phyloP scores from a whole-genome alignment of 2,888 invertebrate species.

The Rosalia funebris region DNA sequence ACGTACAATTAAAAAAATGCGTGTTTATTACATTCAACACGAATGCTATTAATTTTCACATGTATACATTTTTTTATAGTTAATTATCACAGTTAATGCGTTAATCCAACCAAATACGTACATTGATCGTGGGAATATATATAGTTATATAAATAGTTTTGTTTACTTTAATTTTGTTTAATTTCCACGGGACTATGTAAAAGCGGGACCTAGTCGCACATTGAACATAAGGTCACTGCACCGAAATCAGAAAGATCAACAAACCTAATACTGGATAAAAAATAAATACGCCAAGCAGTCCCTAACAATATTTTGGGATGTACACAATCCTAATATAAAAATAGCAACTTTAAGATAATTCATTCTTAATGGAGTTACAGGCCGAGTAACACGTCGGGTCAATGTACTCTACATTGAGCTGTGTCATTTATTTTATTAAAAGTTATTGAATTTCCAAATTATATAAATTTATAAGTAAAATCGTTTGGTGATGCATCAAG shows the following conservation, averaged over 20 bases:
- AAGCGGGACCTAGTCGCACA: constrained; percentile 38
- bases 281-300: constrained; percentile 32
- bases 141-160: not conserved
- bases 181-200: constrained; percentile 21
- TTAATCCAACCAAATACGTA: too few species aligned
- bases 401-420: constrained; percentile 46
- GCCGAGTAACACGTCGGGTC: constrained; percentile 47
- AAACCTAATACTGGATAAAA: constrained; percentile 36
- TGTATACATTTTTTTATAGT: too few species aligned
- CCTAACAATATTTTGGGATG: constrained; percentile 6
- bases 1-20: too few species aligned
- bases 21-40: too few species aligned
- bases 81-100: too few species aligned
- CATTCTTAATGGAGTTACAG: constrained; percentile 37
- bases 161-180: not conserved
- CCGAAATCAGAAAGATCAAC: constrained; percentile 38
- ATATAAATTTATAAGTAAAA: constrained; percentile 48
- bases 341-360: constrained; percentile 39
- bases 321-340: constrained; percentile 35
- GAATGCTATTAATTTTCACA: too few species aligned
- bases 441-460: constrained; percentile 17
- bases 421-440: constrained; percentile 46
- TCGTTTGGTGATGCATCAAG: constrained; percentile 35
- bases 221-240: constrained; percentile 36
- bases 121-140: too few species aligned